phyloP scores from a whole-genome alignment of 2,113 vertebrate genomes.

The Antidorcas marsupialis region DNA sequence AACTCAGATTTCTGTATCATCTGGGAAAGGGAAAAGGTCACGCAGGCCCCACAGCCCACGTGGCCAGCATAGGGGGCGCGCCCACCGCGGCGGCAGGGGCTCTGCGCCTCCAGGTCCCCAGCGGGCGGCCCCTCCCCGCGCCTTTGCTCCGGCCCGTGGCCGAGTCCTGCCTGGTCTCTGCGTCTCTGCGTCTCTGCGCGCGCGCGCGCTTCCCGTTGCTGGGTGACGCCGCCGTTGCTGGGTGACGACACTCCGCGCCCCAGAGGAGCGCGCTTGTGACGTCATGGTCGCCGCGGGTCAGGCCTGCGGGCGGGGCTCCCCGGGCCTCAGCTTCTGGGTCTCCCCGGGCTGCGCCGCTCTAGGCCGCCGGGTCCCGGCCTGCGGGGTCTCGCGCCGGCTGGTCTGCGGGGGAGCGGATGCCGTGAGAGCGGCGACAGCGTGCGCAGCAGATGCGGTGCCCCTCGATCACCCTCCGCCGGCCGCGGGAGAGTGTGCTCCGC shows the following conservation, averaged over 20 bases:
- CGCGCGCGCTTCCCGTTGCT: background rate
- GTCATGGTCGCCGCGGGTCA: background rate
- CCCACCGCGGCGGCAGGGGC: background rate
- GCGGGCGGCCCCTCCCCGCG: background rate
- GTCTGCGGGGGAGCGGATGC: background rate
- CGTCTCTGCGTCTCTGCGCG: too few species aligned
- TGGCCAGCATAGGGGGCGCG: fast-evolving
- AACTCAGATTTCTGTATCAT: background rate
- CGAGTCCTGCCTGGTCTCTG: fast-evolving
- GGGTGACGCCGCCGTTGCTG: fast-evolving
- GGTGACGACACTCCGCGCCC: fast-evolving
- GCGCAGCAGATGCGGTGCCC: fast-evolving
- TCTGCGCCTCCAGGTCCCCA: fast-evolving
- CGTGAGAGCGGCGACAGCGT: fast-evolving
- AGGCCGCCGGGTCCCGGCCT: background rate
- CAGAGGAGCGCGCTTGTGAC: fast-evolving
- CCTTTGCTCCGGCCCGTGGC: background rate
- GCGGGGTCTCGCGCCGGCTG: fast-evolving
- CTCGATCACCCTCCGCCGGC: fast-evolving
- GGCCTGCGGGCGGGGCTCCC: background rate
- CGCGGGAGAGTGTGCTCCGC: fast-evolving
- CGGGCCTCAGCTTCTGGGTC: background rate
- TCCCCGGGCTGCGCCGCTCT: fast-evolving
- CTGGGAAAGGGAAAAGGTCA: background rate
- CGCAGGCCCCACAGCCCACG: fast-evolving